A percentile compares a stretch with the other conserved stretches of the same genome.
phyloP scores from a whole-genome alignment of 2,797 vertebrate species.

The Phyllotis vaccarum region DNA sequence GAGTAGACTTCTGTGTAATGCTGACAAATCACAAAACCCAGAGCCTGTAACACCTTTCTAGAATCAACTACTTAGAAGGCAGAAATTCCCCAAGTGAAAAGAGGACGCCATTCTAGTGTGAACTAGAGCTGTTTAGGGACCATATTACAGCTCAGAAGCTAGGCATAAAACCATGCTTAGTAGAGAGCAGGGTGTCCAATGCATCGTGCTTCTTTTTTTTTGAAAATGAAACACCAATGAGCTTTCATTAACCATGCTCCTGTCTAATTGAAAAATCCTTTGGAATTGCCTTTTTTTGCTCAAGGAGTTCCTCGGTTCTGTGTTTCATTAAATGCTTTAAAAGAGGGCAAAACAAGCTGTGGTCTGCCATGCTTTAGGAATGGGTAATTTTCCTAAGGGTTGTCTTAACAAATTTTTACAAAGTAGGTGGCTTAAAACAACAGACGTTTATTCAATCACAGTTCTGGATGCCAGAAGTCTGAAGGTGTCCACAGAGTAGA shows the following conservation, averaged over 20 bases:
- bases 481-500: slow-evolving; percentile 6
- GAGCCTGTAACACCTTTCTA: not conserved
- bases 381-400: slow-evolving; percentile 41
- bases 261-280: slow-evolving; percentile 53
- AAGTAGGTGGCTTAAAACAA: slow-evolving; percentile 55
- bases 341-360: slow-evolving; percentile 45
- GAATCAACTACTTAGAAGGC: slow-evolving; percentile 1
- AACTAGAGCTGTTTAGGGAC: not conserved
- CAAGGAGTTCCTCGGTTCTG: slow-evolving; percentile 54
- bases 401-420: slow-evolving; percentile 33
- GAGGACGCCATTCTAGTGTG: not conserved
- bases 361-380: slow-evolving; percentile 42
- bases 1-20: not conserved
- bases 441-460: slow-evolving; percentile 20
- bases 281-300: slow-evolving; percentile 54
- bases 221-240: slow-evolving; percentile 25
- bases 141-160: not conserved
- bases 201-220: slow-evolving; percentile 26
- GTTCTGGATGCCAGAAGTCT: slow-evolving; percentile 20
- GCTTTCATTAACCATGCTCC: slow-evolving; percentile 35
- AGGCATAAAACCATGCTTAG: not conserved
- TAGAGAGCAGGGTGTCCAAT: not conserved
- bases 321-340: slow-evolving; percentile 64
- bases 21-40: not conserved
- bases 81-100: not conserved